Base-by-base conservation (phyloP, 1,140 invertebrate species). In the Idris sp. region DNA sequence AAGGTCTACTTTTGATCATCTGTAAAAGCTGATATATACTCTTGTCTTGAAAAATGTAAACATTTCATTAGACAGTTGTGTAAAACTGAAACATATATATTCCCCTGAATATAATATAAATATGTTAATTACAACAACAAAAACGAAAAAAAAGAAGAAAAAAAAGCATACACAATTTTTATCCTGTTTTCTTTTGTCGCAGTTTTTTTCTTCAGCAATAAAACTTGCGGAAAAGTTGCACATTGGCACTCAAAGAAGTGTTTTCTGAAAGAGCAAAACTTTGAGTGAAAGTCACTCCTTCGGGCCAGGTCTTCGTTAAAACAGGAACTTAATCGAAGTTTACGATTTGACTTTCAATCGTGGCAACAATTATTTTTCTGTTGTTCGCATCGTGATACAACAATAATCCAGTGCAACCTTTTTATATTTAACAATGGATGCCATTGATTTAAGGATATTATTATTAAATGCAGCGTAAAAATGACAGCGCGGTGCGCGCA, bases 391-490 rank as follows among this genome's bases (percentile, higher is more conserved):
- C 51, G 44, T 56, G 64, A 56, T 48, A 30, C 19, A 28, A 43
- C 53, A 10, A 51, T 15, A 7, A 19, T 51, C 44, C 15, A 15
- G 28, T 9, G 40, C 56, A 48, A 54, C 56, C 40, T 62, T 56
- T 61, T 53, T 53, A n/a, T n/a, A 35, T 51, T 49, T 25, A 65
- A 69, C 46, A 69, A 69, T 53, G 19, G 8, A 10, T n/a, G n/a
- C n/a, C 51, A 49, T 58, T 54, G 36, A 61, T 61, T 46, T 71
- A 71, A 51, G 65, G 30, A 61, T 30, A 48, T 64, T 62, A n/a
- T n/a, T n/a, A 49, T 48, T 35, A 62, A 64, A 64, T 33, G 26
- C 35, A 19, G 19, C 69, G 53, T 35, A 53, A 41, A 67, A 61
- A 67, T 67, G 71, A 74, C 61, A 67, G 43, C 22, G 36, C 36